Conservation (phyloP, 2,888 invertebrate species). For the Actias luna region DNA sequence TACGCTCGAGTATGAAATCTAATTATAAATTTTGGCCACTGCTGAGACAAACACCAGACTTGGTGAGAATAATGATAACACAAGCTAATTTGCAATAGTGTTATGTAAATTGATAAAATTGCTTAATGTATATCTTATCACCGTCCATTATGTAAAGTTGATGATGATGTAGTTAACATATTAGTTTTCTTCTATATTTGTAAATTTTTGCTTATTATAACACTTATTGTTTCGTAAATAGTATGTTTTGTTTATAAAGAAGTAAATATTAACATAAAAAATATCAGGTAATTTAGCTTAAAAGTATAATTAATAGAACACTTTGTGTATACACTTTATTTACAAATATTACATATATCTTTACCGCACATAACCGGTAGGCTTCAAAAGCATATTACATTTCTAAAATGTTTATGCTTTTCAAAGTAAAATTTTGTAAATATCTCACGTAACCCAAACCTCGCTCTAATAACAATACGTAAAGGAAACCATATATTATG, state of each 20-base stretch:
- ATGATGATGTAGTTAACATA: neutral
- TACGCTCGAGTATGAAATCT: conserved; percentile 9
- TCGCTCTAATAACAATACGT: conserved; percentile 24
- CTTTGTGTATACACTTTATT: neutral
- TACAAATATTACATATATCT: neutral
- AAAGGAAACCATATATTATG: neutral
- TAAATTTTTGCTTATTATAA: neutral
- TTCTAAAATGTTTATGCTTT: conserved; percentile 37
- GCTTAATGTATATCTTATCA: no score
- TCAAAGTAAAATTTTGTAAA: conserved; percentile 22
- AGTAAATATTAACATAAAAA: neutral
- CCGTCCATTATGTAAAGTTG: neutral
- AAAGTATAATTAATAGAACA: neutral
- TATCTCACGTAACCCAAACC: conserved; percentile 44
- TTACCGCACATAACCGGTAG: neutral
- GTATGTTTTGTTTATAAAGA: no score
- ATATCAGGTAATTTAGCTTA: neutral
- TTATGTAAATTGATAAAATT: neutral
- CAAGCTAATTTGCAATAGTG: neutral
- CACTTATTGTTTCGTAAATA: no score
- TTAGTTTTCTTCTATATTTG: neutral
- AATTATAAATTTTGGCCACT: conserved; percentile 46
- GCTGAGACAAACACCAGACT: conserved; percentile 34
- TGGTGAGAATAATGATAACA: neutral
- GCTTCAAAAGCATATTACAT: neutral